A percentile compares a stretch with the other conserved stretches of the same genome.
Conservation (phyloP, 2,888 invertebrate genomes). For the Drosophila fulvimacula region DNA sequence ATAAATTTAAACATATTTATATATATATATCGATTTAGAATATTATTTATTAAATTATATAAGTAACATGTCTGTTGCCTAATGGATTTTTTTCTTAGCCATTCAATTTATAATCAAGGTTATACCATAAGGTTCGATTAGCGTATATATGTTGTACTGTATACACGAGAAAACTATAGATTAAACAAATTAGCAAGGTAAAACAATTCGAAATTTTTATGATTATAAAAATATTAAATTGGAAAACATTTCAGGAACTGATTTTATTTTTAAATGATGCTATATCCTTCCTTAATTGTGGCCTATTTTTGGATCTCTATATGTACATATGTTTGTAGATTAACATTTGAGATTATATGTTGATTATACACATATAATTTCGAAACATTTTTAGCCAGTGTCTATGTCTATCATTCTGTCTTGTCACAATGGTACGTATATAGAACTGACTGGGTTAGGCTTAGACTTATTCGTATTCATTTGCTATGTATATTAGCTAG, state of each 20-base stretch:
- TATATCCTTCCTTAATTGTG: constrained; percentile 4
- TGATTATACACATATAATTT: neutral
- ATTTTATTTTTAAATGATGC: constrained; percentile 14
- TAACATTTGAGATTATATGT: constrained; percentile 6
- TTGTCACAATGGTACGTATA: constrained; percentile 1
- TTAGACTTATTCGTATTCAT: neutral
- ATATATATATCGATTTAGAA: constrained; percentile 50
- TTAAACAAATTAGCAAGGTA: constrained; percentile 30
- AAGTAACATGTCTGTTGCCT: constrained; percentile 50
- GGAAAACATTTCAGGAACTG: constrained; percentile 14
- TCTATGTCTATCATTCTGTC: neutral
- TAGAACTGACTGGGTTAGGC: neutral
- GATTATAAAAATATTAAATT: constrained; percentile 32
- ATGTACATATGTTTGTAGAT: constrained; percentile 10
- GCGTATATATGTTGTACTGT: constrained; percentile 44
- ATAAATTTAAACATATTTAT: constrained; percentile 42
- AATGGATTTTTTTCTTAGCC: constrained; percentile 53
- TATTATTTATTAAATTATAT: constrained; percentile 65
- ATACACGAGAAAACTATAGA: constrained; percentile 39
- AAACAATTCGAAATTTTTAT: constrained; percentile 34
- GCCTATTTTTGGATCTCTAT: constrained; percentile 13
- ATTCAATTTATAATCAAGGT: constrained; percentile 38
- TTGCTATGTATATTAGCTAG: neutral
- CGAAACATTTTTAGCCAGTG: neutral
- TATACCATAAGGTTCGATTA: constrained; percentile 46